Base-by-base conservation (phyloP, 1,140 invertebrate genomes). In the Drosophila albomicans region DNA sequence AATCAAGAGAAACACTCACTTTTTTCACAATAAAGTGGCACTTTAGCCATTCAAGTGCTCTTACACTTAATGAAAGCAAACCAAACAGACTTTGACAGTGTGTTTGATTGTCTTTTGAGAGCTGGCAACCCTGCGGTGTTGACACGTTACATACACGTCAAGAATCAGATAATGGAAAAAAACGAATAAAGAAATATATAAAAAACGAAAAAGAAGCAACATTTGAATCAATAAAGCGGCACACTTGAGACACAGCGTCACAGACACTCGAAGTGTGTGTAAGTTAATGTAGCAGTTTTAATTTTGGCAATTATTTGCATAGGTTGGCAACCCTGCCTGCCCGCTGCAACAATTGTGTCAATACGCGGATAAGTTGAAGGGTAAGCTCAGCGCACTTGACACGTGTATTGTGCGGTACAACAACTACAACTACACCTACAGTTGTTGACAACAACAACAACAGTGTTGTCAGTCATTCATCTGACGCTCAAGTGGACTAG, bases 371-470 rank as follows among this genome's bases (percentile, higher is more conserved):
- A 48, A 10, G 35, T 38, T 38, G 35, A 38, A 38, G 35, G 35
- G 35, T 54, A 43, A n/a, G 41, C n/a, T 41, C 76, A 79, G 61
- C 58, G 67, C 81, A 84, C 81, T 82, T 72, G 63, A 82, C 70
- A 61, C 57, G 57, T 78, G 64, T 32, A 32, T 32, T 32, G 30
- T 25, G 20, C 20, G 3, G 3, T 25, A 25, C 20, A 25, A 25
- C 20, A 25, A 25, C 20, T 25, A 4, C 20, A 25, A 25, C 3
- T 25, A 25, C 20, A 25, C 4, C 20, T 25, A 25, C 20, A 25
- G 20, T 25, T 25, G 20, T 25, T 25, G 20, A 25, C 3, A 25
- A 25, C 20, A 25, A 25, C 20, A 25, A 25, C 3, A 25, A 25
- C 20, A 25, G 20, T 25, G 20, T 8, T 41, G 45, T n/a, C 20